Percentiles rank a stretch among this genome's conserved stretches.
Conservation (phyloP, 1,140 invertebrate species). For the Frieseomelitta varia region DNA sequence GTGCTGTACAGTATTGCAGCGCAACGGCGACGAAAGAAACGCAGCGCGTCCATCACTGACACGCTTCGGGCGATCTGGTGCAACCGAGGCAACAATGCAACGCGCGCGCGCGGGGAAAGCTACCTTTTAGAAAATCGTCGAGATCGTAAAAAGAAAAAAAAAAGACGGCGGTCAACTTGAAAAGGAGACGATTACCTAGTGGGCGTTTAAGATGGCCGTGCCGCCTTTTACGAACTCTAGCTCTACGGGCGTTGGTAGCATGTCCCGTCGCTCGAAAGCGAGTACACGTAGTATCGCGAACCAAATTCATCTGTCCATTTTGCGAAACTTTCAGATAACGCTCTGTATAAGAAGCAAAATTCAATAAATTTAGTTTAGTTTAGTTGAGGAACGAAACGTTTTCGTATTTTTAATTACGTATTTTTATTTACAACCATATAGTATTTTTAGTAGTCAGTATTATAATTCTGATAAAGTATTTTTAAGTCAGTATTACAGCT, state of each 20-base stretch:
- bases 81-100: slow-evolving; percentile 45
- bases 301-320: too few species aligned
- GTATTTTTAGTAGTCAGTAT: too few species aligned
- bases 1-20: neutral
- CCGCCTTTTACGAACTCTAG: slow-evolving; percentile 47
- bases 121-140: slow-evolving; percentile 60
- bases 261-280: neutral
- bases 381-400: too few species aligned
- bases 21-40: slow-evolving; percentile 9
- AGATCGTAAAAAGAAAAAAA: slow-evolving; percentile 32
- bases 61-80: slow-evolving; percentile 62
- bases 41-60: slow-evolving; percentile 36
- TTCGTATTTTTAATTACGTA: too few species aligned
- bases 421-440: too few species aligned
- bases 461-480: too few species aligned
- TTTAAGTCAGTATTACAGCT: too few species aligned
- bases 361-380: too few species aligned
- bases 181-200: slow-evolving; percentile 60
- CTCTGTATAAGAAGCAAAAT: too few species aligned
- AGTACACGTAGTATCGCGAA: too few species aligned
- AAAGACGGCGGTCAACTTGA: slow-evolving; percentile 49
- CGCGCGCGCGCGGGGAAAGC: slow-evolving; percentile 55
- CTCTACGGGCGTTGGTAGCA: slow-evolving; percentile 6
- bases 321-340: too few species aligned
- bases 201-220: slow-evolving; percentile 42